Conservation (phyloP, 1,140 invertebrate genomes). For the Bicyclus anynana region DNA sequence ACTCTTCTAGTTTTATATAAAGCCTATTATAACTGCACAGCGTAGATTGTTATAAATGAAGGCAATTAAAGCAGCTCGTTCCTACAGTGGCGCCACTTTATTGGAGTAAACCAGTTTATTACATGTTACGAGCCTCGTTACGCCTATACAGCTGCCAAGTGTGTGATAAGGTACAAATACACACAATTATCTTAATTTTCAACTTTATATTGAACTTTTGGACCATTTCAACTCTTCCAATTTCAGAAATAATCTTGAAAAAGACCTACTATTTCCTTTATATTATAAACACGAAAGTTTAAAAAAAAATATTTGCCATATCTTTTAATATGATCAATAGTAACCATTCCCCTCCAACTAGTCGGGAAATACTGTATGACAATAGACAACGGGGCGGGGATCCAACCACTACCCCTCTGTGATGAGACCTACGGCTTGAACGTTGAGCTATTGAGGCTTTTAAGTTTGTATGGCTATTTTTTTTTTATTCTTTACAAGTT, state of each 20-base stretch:
- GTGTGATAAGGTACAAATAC: constrained; percentile 48
- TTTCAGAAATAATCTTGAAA: background rate
- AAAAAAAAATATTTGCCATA: no score
- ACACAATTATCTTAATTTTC: background rate
- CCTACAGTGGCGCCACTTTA: constrained; percentile 56
- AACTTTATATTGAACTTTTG: background rate
- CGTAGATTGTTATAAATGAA: constrained; percentile 55
- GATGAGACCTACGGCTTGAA: no score
- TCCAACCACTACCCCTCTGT: no score
- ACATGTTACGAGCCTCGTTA: constrained; percentile 67
- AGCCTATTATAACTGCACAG: constrained; percentile 35
- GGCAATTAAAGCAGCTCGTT: constrained; percentile 44
- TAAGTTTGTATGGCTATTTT: no score
- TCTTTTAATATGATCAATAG: no score
- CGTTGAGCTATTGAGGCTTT: no score
- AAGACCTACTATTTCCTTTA: no score
- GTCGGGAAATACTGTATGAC: no score
- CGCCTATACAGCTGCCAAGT: constrained; percentile 59
- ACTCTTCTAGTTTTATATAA: constrained; percentile 1
- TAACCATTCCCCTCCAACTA: no score
- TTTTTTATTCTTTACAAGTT: no score
- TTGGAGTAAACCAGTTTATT: constrained; percentile 64
- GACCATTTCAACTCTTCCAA: background rate
- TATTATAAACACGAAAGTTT: no score
- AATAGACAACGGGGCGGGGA: no score